phyloP scores from a whole-genome alignment of 2,113 vertebrate species.

The Grus americana region DNA sequence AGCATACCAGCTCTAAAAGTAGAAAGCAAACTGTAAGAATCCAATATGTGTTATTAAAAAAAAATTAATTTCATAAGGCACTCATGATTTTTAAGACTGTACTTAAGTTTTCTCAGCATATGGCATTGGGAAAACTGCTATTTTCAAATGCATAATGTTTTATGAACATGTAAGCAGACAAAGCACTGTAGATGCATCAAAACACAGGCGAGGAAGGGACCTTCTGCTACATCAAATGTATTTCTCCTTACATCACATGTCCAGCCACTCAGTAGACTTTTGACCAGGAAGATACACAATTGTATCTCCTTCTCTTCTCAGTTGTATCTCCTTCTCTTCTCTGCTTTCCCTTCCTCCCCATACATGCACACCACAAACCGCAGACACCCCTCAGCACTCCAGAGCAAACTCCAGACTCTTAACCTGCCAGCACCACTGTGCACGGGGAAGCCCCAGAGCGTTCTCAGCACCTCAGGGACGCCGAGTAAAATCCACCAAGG shows the following conservation, averaged over 20 bases:
- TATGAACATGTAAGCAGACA: slow-evolving; percentile 55
- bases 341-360: background rate
- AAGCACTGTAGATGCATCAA: slow-evolving; percentile 46
- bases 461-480: background rate
- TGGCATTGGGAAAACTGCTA: slow-evolving; percentile 58
- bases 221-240: slow-evolving; percentile 39
- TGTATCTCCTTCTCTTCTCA: background rate
- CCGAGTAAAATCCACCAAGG: background rate
- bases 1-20: slow-evolving; percentile 38
- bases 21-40: slow-evolving; percentile 60
- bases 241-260: background rate
- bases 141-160: slow-evolving; percentile 65
- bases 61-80: slow-evolving; percentile 41
- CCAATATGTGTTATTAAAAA: slow-evolving; percentile 30
- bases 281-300: background rate
- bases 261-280: background rate
- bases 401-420: background rate
- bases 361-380: background rate
- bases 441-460: background rate
- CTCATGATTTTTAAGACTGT: slow-evolving; percentile 41
- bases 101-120: slow-evolving; percentile 63
- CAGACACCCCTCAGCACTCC: background rate
- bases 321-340: background rate
- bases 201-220: slow-evolving; percentile 49
- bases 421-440: background rate